Conservation (phyloP, 1,140 invertebrate genomes). For the Maconellicoccus hirsutus region DNA sequence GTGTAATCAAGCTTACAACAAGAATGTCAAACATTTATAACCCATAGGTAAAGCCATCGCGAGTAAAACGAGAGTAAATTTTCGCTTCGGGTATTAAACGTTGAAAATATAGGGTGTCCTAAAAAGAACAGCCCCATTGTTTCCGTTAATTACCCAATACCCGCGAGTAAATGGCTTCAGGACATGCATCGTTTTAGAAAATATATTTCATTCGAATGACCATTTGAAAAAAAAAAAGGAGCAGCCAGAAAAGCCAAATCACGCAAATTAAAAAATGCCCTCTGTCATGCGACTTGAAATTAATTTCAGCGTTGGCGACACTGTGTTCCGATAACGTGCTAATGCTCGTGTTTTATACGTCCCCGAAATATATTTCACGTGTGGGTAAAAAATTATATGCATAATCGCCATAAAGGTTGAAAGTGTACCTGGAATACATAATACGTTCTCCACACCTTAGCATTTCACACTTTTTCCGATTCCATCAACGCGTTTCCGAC, state of each 20-base stretch:
- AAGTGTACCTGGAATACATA: too few relatives aligned
- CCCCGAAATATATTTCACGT: background rate
- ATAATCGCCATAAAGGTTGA: background rate
- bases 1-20: background rate
- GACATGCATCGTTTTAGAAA: background rate
- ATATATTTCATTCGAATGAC: too few relatives aligned
- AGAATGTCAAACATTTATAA: conserved; percentile 6
- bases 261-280: conserved; percentile 4
- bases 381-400: background rate
- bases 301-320: conserved; percentile 7
- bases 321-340: background rate
- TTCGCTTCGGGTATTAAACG: background rate
- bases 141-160: background rate
- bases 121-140: background rate
- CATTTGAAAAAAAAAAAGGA: too few relatives aligned
- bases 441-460: too few relatives aligned
- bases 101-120: background rate
- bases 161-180: background rate
- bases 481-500: too few relatives aligned
- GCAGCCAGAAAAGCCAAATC: background rate
- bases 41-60: background rate
- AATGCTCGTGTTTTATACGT: background rate
- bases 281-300: background rate
- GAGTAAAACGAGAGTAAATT: background rate
- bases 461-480: too few relatives aligned